Conservation (phyloP, 2,888 invertebrate genomes). For the Yponomeuta evonymella region DNA sequence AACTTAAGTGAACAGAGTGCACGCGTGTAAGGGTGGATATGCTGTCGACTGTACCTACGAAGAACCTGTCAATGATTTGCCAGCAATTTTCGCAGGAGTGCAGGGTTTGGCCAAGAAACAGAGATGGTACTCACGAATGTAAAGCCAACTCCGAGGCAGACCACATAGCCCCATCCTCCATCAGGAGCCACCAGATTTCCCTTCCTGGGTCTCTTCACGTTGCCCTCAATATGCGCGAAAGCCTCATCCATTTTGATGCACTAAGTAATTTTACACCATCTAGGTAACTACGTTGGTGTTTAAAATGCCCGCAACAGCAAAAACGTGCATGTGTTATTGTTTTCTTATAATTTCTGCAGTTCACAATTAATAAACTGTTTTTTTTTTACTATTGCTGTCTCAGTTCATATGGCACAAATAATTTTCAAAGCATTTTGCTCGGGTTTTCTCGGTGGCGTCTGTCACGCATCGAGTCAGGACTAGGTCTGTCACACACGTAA, state of each 20-base stretch:
- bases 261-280: background rate
- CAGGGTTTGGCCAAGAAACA: background rate
- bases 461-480: background rate
- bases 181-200: constrained; percentile 74
- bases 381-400: too few species aligned
- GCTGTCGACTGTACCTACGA: too few species aligned
- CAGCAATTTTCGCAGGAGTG: too few species aligned
- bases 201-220: constrained; percentile 32
- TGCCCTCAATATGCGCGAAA: constrained; percentile 55
- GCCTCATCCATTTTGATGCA: constrained; percentile 59
- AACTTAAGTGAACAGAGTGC: too few species aligned
- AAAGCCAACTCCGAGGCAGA: constrained; percentile 83
- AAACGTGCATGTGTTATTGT: background rate
- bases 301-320: background rate
- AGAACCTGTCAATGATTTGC: too few species aligned
- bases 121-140: constrained; percentile 80
- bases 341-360: too few species aligned
- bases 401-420: too few species aligned
- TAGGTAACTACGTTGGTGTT: background rate
- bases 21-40: too few species aligned
- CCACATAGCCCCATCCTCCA: constrained; percentile 88
- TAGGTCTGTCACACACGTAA: background rate
- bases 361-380: too few species aligned
- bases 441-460: background rate
- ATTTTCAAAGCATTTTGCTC: background rate